A percentile compares a stretch with the other conserved stretches of the same genome.
Evolutionary conservation across 2,888 invertebrate genomes (phyloP).

Genomic region (Ptycholaimellus sp.): DNA sequence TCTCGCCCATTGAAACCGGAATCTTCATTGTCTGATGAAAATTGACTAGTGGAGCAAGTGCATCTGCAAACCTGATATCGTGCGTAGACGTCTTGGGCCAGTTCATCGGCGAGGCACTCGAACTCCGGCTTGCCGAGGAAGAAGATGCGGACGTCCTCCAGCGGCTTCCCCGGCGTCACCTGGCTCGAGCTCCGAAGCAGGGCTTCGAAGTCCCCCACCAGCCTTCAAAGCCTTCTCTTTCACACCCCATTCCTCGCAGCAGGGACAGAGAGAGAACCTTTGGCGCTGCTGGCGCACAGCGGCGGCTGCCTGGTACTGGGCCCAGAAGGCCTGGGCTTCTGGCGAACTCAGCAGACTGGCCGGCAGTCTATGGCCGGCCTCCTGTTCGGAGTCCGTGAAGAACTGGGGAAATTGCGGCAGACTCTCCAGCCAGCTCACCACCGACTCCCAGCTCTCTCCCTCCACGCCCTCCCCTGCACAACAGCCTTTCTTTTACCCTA

Average conservation of each 20-base stretch:
- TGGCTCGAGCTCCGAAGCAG: slow-evolving; percentile 74
- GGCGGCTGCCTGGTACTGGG: too few species aligned
- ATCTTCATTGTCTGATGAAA: slow-evolving; percentile 45
- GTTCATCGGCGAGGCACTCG: slow-evolving; percentile 63
- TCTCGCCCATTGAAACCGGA: too few species aligned
- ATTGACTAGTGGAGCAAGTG: slow-evolving; percentile 63
- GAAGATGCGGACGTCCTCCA: slow-evolving; percentile 55
- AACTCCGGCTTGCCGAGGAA: slow-evolving; percentile 84
- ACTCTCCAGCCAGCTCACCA: too few species aligned
- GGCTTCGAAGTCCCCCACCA: slow-evolving; percentile 77
- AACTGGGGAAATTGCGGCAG: too few species aligned
- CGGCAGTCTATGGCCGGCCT: too few species aligned
- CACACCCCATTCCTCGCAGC: slow-evolving; percentile 27
- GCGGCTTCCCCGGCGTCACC: slow-evolving; percentile 75
- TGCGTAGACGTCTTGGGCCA: slow-evolving; percentile 73
- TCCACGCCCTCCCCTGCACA: too few species aligned
- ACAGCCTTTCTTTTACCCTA: too few species aligned
- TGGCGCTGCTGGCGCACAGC: slow-evolving; percentile 28
- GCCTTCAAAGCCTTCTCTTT: slow-evolving; percentile 40
- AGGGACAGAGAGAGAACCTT: neutral
- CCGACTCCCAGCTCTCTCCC: too few species aligned
- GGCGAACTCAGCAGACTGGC: too few species aligned
- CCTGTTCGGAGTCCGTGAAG: too few species aligned
- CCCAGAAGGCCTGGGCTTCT: neutral
- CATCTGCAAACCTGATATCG: slow-evolving; percentile 48